phyloP scores from a whole-genome alignment of 2,113 vertebrate species.

The Stigmatopora argus region DNA sequence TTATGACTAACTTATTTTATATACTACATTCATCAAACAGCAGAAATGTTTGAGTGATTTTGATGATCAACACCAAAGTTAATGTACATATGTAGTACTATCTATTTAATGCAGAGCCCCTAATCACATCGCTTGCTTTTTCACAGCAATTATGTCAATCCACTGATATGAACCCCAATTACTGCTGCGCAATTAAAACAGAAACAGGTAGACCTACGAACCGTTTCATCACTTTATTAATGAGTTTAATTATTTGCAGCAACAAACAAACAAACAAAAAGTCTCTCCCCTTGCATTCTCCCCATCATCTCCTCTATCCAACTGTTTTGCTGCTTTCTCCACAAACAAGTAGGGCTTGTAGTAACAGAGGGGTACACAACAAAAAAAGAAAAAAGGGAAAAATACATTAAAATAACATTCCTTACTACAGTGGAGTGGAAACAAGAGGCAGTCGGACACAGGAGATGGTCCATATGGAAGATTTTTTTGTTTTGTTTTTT shows the following conservation, averaged over 20 bases:
- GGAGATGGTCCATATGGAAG: conserved; percentile 46
- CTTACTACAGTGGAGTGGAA: conserved; percentile 22
- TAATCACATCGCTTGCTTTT: too few relatives aligned
- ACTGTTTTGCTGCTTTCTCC: conserved; percentile 38
- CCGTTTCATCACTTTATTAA: conserved; percentile 77
- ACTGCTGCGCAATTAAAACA: conserved; percentile 8
- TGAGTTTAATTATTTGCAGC: conserved; percentile 79
- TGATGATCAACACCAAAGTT: too few relatives aligned
- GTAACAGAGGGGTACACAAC: neutral
- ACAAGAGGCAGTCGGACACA: conserved; percentile 43
- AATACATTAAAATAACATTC: conserved; percentile 48
- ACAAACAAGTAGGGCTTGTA: neutral
- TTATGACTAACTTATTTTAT: too few relatives aligned
- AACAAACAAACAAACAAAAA: conserved; percentile 69
- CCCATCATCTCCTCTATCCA: conserved; percentile 56
- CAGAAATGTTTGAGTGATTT: too few relatives aligned
- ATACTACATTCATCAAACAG: too few relatives aligned
- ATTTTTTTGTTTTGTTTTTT: conserved; percentile 30
- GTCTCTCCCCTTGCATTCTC: conserved; percentile 68
- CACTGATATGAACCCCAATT: neutral
- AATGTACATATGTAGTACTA: too few relatives aligned
- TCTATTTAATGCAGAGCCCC: too few relatives aligned
- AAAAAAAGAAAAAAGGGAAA: conserved; percentile 5
- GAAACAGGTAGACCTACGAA: conserved; percentile 28
- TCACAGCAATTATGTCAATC: neutral